These are phyloP conservation scores for Pseudomugil gertrudae DNA, from an alignment of 2,797 vertebrate genomes.

Conservation along the genomic window DNA sequence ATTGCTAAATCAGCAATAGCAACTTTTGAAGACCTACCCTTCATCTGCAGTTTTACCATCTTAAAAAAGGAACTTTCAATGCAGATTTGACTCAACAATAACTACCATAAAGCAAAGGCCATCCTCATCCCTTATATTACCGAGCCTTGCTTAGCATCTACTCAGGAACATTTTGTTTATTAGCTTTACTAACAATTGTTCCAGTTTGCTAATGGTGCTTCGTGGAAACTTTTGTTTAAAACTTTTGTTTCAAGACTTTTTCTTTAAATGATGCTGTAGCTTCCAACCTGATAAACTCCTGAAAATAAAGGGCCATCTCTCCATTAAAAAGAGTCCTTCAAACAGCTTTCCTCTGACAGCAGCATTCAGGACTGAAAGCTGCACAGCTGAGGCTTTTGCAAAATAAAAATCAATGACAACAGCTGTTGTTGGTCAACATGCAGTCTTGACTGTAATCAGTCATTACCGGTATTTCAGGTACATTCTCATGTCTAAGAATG, in stretches of 20 bases:
- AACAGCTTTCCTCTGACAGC: not conserved
- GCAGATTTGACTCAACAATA: too few relatives aligned
- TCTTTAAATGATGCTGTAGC: not conserved
- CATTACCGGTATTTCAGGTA: not conserved
- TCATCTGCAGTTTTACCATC: too few relatives aligned
- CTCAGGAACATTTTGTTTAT: not conserved
- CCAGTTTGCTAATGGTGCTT: too few relatives aligned
- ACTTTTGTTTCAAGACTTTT: not conserved
- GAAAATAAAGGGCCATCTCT: not conserved
- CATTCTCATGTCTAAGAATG: not conserved
- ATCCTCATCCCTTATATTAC: not conserved
- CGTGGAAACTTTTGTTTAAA: not conserved
- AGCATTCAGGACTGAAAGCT: not conserved
- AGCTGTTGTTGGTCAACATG: not conserved
- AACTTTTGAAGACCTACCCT: not conserved
- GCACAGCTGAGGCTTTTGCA: not conserved
- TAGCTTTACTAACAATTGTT: not conserved
- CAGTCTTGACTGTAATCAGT: not conserved
- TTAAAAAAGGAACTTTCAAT: not conserved
- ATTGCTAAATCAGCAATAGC: not conserved
- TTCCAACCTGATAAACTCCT: not conserved
- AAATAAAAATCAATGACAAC: not conserved
- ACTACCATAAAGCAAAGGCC: too few relatives aligned
- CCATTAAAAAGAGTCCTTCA: not conserved
- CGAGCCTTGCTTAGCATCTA: not conserved